A percentile compares a stretch with the other conserved stretches of the same genome.
These are phyloP conservation scores for Coenobita brevimanus DNA, from an alignment of 1,140 invertebrate species.

Conservation along the genomic window DNA sequence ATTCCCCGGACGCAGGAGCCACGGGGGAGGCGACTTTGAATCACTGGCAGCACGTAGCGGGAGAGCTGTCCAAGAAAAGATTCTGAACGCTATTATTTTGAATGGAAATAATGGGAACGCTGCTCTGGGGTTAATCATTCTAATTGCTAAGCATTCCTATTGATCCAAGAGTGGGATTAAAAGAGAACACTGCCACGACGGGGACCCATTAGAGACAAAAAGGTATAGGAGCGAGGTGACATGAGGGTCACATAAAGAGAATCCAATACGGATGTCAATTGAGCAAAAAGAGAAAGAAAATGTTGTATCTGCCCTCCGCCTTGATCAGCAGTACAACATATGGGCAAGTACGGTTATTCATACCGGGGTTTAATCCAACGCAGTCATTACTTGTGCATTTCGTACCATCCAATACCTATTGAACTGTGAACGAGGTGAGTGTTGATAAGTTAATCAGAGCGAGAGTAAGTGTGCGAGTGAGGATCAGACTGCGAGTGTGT, in stretches of 20 bases:
- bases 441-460: no score
- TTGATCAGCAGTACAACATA: not conserved
- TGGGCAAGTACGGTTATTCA: not conserved
- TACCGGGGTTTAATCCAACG: no score
- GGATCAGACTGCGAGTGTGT: no score
- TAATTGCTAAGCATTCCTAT: slow-evolving; percentile 68
- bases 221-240: slow-evolving; percentile 34
- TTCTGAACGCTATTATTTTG: slow-evolving; percentile 61
- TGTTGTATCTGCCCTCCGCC: not conserved
- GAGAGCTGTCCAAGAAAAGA: slow-evolving; percentile 19
- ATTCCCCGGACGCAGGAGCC: slow-evolving; percentile 44
- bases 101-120: slow-evolving; percentile 64
- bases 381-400: no score
- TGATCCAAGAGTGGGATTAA: slow-evolving; percentile 52
- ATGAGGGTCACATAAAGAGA: slow-evolving; percentile 45
- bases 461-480: no score
- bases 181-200: slow-evolving; percentile 4
- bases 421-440: no score
- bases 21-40: slow-evolving; percentile 42
- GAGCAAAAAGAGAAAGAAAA: slow-evolving; percentile 30
- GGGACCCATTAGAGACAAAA: slow-evolving; percentile 45
- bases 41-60: slow-evolving; percentile 25
- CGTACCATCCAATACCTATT: no score
- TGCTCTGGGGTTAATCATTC: slow-evolving; percentile 67
- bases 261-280: slow-evolving; percentile 56